Conservation (phyloP, 2,888 invertebrate genomes). For the Hirtodrosophila cameraria region DNA sequence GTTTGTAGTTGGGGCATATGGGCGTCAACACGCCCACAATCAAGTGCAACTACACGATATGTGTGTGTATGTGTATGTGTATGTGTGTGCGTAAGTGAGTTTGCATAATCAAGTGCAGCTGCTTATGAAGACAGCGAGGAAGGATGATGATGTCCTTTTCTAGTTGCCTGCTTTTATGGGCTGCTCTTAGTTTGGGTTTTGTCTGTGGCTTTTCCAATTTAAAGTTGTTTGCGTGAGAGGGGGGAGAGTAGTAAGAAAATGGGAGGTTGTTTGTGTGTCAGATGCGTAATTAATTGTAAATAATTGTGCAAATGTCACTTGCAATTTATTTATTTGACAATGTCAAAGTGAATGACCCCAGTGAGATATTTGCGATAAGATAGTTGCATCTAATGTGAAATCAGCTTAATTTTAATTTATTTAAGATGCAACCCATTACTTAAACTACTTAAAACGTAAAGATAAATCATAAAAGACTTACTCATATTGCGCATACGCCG, state of each 20-base stretch:
- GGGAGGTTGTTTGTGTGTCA: constrained; percentile 36
- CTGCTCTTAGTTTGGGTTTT: constrained; percentile 8
- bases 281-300: constrained; percentile 73
- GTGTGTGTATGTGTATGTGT: constrained; percentile 8
- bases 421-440: too few species aligned
- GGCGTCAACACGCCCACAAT: constrained; percentile 18
- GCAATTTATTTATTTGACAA: constrained; percentile 68
- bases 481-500: constrained; percentile 33
- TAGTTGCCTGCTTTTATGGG: constrained; percentile 21
- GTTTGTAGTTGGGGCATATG: constrained; percentile 30
- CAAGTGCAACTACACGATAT: constrained; percentile 2
- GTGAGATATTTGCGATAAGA: constrained; percentile 4
- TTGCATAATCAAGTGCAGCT: constrained; percentile 40
- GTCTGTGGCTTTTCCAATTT: constrained; percentile 24
- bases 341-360: constrained; percentile 38
- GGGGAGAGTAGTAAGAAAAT: not conserved
- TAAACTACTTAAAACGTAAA: too few species aligned
- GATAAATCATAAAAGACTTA: not conserved
- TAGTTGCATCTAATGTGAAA: not conserved
- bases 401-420: not conserved
- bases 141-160: constrained; percentile 24
- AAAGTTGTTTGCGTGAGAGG: not conserved
- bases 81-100: constrained; percentile 7
- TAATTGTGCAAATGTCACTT: constrained; percentile 72
- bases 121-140: constrained; percentile 6